These are phyloP conservation scores for Boloria selene DNA, from an alignment of 2,888 invertebrate genomes.

Conservation along the genomic window DNA sequence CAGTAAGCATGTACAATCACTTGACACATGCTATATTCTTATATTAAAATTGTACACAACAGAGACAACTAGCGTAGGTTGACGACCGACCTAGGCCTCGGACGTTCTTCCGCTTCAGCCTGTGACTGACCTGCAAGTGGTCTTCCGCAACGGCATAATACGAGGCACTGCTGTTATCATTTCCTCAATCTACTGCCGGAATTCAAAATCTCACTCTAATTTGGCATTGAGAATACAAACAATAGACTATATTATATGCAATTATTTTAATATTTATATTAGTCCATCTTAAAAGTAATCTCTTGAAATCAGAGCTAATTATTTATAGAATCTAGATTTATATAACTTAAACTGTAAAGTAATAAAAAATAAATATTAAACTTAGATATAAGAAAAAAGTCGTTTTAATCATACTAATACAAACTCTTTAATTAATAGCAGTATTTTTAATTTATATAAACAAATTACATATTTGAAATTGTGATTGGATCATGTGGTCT, in stretches of 20 bases:
- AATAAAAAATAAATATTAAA: no score
- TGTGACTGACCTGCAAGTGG: slow-evolving; percentile 37
- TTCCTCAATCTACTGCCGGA: slow-evolving; percentile 28
- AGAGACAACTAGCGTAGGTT: slow-evolving; percentile 33
- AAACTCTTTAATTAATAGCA: no score
- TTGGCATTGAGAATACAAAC: slow-evolving; percentile 15
- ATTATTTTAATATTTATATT: background rate
- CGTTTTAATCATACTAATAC: no score
- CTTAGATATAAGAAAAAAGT: no score
- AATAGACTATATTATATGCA: background rate
- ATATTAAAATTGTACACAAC: background rate
- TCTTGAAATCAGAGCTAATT: no score
- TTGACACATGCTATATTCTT: background rate
- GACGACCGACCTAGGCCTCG: slow-evolving; percentile 43
- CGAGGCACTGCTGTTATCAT: slow-evolving; percentile 7
- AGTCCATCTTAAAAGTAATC: no score
- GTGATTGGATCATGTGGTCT: no score
- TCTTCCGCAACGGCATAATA: slow-evolving; percentile 36
- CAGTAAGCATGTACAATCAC: background rate
- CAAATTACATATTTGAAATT: no score
- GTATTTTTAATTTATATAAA: no score
- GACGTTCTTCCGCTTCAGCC: slow-evolving; percentile 35
- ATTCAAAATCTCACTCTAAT: slow-evolving; percentile 18
- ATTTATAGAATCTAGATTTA: no score
- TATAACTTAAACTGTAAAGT: no score